Conservation (phyloP, 64 coral and sea anemone species). For the Pachyseris speciosa region DNA sequence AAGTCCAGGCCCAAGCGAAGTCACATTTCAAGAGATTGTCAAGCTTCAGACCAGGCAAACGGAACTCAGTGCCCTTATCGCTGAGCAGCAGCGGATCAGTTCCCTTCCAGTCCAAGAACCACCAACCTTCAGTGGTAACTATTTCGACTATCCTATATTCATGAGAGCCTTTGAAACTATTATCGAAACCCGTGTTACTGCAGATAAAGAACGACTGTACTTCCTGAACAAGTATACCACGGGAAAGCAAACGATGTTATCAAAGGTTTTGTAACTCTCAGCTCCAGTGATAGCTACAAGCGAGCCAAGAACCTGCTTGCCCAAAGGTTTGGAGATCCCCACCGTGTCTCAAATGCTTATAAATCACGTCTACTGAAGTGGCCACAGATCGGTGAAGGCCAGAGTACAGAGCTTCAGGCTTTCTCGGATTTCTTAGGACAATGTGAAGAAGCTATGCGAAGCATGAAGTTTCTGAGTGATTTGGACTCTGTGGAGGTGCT, state of each 20-base stretch:
- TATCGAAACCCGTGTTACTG: background rate
- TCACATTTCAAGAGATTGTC: background rate
- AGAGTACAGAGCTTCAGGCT: background rate
- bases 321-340: background rate
- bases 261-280: background rate
- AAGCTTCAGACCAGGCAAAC: slow-evolving; percentile 20
- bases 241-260: background rate
- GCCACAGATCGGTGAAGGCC: background rate
- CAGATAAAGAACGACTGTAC: background rate
- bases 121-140: slow-evolving; percentile 6
- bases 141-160: slow-evolving; percentile 15
- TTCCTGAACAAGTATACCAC: background rate
- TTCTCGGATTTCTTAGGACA: slow-evolving; percentile 14
- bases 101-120: slow-evolving; percentile 14
- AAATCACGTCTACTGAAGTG: background rate
- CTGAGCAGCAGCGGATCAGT: slow-evolving; percentile 22
- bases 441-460: slow-evolving; percentile 47
- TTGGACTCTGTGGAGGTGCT: slow-evolving; percentile 29
- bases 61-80: slow-evolving; percentile 10
- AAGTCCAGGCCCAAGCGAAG: background rate
- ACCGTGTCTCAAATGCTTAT: background rate
- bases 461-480: slow-evolving; percentile 18
- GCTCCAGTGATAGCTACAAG: background rate
- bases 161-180: slow-evolving; percentile 33
- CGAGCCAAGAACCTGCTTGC: background rate